Conservation (phyloP, 2,888 invertebrate genomes). For the Lasioglossum lativentre region DNA sequence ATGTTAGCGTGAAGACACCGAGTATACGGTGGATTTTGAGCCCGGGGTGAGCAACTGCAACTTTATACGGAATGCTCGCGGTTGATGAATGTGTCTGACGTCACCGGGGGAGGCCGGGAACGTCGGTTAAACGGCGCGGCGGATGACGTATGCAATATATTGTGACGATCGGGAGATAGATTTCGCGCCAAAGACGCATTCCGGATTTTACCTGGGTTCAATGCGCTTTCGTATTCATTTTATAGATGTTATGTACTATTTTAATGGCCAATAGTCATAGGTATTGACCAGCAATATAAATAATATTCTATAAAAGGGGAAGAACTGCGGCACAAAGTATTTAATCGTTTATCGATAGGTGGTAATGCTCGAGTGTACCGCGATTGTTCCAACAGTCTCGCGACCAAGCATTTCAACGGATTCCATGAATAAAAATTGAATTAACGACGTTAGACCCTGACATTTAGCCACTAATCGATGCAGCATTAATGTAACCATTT, state of each 20-base stretch:
- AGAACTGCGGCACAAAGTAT: neutral
- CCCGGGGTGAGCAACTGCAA: neutral
- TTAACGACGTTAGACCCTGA: neutral
- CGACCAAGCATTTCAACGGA: slow-evolving; percentile 12
- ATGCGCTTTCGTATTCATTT: neutral
- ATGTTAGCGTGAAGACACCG: neutral
- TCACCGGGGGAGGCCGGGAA: neutral
- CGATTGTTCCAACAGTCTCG: neutral
- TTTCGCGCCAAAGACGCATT: neutral
- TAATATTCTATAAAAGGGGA: neutral
- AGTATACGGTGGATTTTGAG: neutral
- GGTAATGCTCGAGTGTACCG: slow-evolving; percentile 33
- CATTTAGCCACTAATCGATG: neutral
- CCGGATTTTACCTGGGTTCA: neutral
- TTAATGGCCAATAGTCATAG: neutral
- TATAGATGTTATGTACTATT: neutral
- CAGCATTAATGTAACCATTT: neutral
- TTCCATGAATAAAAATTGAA: slow-evolving; percentile 16
- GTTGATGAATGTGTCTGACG: neutral
- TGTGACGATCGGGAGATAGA: neutral
- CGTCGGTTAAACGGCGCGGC: slow-evolving; percentile 1
- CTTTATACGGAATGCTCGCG: neutral
- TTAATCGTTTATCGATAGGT: slow-evolving; percentile 16
- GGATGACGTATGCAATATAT: neutral
- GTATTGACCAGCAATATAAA: slow-evolving; percentile 9